These are phyloP conservation scores for Heteractis magnifica DNA, from an alignment of 92 coral and sea anemone genomes.

Conservation along the genomic window DNA sequence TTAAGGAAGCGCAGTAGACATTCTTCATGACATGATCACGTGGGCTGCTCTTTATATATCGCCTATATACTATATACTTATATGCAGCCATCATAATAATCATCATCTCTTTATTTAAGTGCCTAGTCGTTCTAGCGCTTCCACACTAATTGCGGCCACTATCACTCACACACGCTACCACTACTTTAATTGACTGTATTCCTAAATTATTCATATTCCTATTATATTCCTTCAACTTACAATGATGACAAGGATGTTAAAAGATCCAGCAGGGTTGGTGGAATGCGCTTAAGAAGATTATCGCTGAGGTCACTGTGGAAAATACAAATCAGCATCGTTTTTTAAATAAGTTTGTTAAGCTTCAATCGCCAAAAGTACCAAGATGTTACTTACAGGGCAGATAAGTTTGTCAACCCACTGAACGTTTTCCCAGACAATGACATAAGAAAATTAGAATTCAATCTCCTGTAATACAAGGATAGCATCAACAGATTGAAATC, in stretches of 20 bases:
- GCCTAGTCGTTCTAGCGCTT: too few relatives aligned
- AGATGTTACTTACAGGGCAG: not conserved
- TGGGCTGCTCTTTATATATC: too few relatives aligned
- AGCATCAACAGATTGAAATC: not conserved
- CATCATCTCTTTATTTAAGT: too few relatives aligned
- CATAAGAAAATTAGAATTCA: not conserved
- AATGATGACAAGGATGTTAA: not conserved
- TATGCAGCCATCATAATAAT: too few relatives aligned
- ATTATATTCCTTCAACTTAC: not conserved
- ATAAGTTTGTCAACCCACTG: not conserved
- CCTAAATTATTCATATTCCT: too few relatives aligned
- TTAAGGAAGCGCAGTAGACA: too few relatives aligned
- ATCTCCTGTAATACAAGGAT: not conserved
- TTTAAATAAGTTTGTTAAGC: not conserved
- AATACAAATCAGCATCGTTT: not conserved
- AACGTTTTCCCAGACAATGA: not conserved
- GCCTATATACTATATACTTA: too few relatives aligned
- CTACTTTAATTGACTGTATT: too few relatives aligned
- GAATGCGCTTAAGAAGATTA: not conserved
- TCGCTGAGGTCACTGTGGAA: constrained; percentile 2
- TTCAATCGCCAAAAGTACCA: not conserved
- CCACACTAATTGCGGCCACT: too few relatives aligned
- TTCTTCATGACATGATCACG: too few relatives aligned
- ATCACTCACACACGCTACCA: too few relatives aligned
- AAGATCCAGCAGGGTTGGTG: not conserved